These are phyloP conservation scores for Felis chaus DNA, from an alignment of 2,113 vertebrate genomes.

Conservation along the genomic window DNA sequence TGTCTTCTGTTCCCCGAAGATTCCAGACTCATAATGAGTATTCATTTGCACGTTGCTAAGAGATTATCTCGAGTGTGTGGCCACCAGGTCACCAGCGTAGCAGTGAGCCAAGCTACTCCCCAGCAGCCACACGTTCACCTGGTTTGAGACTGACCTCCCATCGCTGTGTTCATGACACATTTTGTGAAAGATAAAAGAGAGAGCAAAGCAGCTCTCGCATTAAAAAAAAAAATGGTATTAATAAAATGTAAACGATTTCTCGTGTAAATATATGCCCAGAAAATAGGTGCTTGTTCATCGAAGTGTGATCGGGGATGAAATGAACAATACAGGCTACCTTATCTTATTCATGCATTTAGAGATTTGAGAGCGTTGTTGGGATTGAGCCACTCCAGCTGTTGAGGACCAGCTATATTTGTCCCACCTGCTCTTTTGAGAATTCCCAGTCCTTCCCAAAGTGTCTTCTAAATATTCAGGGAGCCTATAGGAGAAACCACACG, in stretches of 20 bases:
- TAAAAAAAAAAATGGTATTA: not conserved
- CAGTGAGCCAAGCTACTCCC: not conserved
- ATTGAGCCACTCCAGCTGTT: too few relatives aligned
- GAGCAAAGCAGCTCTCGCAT: not conserved
- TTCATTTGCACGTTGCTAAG: not conserved
- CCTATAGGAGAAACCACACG: not conserved
- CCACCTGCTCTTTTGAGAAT: not conserved
- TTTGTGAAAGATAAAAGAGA: not conserved
- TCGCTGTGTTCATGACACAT: not conserved
- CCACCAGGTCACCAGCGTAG: too few relatives aligned
- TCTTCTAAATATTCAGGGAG: not conserved
- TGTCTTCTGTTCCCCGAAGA: not conserved
- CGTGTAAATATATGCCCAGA: too few relatives aligned
- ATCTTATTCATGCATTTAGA: not conserved
- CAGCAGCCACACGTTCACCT: rapidly evolving
- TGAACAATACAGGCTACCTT: not conserved
- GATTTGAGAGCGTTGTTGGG: not conserved
- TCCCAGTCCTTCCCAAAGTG: not conserved
- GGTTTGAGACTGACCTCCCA: not conserved
- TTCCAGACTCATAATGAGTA: too few relatives aligned
- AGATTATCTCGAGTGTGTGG: not conserved
- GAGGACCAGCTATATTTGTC: too few relatives aligned
- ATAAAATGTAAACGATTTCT: not conserved
- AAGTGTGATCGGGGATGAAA: not conserved
- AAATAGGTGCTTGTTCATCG: not conserved